Evolutionary conservation across 2,797 vertebrate genomes (phyloP).

Genomic region (Artibeus jamaicensis): DNA sequence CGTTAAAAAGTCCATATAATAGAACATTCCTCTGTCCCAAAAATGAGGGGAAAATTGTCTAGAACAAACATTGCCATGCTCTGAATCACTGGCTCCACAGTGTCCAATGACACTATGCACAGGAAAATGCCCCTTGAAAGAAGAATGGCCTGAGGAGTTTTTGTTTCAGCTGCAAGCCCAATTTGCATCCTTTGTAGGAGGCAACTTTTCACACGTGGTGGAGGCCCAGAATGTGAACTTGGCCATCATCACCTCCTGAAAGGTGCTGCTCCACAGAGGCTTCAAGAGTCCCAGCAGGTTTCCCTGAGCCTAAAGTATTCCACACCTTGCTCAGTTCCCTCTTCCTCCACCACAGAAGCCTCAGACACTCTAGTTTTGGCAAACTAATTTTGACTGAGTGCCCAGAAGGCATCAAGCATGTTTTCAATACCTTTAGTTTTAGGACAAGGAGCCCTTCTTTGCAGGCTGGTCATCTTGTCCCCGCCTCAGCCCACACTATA

Average conservation of each 20-base stretch:
- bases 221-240: not conserved
- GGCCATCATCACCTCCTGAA: not conserved
- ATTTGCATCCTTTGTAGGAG: not conserved
- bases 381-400: not conserved
- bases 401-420: not conserved
- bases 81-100: not conserved
- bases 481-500: not conserved
- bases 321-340: not conserved
- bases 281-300: not conserved
- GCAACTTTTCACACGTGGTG: not conserved
- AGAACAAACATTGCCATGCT: not conserved
- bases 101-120: not conserved
- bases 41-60: not conserved
- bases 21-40: not conserved
- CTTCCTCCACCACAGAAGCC: not conserved
- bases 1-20: conserved; percentile 53
- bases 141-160: not conserved
- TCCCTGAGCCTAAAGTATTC: no score
- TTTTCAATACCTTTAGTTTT: not conserved
- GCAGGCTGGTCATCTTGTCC: not conserved
- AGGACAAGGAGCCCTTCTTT: not conserved
- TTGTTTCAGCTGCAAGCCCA: not conserved
- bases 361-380: not conserved
- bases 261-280: not conserved
- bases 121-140: not conserved